Base-by-base conservation (phyloP, 1,140 invertebrate genomes). In the Wasmannia auropunctata region DNA sequence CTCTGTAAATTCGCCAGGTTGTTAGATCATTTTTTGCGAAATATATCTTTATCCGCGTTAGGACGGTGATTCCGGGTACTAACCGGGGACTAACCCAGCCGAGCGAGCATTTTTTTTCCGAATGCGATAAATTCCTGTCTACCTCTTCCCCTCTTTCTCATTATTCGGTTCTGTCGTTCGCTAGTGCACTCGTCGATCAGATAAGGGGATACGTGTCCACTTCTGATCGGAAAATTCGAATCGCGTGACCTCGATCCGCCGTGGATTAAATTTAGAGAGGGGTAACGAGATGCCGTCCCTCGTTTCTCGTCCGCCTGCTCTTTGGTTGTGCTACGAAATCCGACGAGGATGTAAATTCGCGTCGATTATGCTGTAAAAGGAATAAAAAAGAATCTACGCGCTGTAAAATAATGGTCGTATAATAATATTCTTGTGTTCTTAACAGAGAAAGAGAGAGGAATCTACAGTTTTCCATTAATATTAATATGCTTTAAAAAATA, bases 321-420 rank as follows among this genome's bases (percentile, higher is more conserved):
- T 86, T 75, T 51, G 56, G 58, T 56, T 88, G 37, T 56, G 49
- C 80, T 58, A 34, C 40, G 75, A 88, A 86, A 86, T 70, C 62
- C 87, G n/a, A 72, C 37, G 76, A 67, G 58, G 56, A 86, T 86
- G 86, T 89, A 86, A 89, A 89, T 86, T 80, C 88, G 49, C 76
- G 63, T 88, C 84, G 62, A 63, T 81, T 69, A 83, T 86, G 70
- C 86, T 25, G 54, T 40, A 43, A 58, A 74, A 46, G 8, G 6
- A 28, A 3, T 31, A 62, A 58, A 83, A n/a, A 76, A 51, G 65
- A 58, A 31, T 70, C 54, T 34, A 22, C 8, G 51, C 14, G 51
- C 14, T 34, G 51, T 3, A 58, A 72, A 83, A 72, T 72, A 83
- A 83, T 83, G 43, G 31, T 37, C 60, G 19, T 22, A 58, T 72